Conservation (phyloP, 2,888 invertebrate species). For the Cephus sareptanus region DNA sequence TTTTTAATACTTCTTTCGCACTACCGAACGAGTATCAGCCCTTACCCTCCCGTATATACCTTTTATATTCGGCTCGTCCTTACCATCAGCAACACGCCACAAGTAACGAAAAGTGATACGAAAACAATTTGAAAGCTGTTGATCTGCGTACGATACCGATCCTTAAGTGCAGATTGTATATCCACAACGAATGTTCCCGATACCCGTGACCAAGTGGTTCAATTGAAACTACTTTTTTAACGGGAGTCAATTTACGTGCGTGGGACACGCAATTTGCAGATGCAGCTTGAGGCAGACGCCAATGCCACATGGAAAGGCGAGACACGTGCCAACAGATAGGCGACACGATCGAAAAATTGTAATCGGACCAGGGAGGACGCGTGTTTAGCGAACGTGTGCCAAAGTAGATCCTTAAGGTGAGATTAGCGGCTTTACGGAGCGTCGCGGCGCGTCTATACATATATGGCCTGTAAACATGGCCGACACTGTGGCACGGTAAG, state of each 20-base stretch:
- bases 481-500: not conserved
- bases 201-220: not conserved
- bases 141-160: not conserved
- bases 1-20: not conserved
- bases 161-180: not conserved
- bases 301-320: not conserved
- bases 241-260: not conserved
- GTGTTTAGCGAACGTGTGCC: not conserved
- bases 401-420: not conserved
- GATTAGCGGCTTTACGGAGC: not conserved
- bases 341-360: not conserved
- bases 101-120: not conserved
- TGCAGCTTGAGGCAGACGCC: not conserved
- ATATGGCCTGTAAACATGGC: not conserved
- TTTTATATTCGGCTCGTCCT: not conserved
- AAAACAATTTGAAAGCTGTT: not conserved
- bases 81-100: not conserved
- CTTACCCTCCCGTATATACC: not conserved
- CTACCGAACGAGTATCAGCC: not conserved
- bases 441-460: not conserved
- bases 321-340: not conserved
- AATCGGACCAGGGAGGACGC: not conserved
- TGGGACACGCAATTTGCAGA: not conserved
- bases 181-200: not conserved
- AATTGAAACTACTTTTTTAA: not conserved